Conservation (phyloP, 2,888 invertebrate genomes). For the Limnephilus auricula region DNA sequence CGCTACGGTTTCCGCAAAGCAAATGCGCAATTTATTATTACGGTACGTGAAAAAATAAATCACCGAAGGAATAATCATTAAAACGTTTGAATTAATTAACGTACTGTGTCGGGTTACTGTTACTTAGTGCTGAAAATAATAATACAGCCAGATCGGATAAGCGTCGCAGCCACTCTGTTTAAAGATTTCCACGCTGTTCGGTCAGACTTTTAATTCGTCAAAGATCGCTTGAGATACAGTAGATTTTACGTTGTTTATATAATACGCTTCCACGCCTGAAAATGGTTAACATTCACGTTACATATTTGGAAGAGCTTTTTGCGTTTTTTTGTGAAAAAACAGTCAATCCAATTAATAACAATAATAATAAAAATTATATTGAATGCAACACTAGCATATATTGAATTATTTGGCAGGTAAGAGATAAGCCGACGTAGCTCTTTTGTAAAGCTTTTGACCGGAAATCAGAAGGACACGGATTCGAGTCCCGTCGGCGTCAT, state of each 20-base stretch:
- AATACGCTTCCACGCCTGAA: too few species aligned
- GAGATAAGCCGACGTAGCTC: too few species aligned
- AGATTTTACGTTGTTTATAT: background rate
- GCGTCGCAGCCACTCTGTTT: background rate
- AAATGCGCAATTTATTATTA: background rate
- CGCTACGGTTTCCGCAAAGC: background rate
- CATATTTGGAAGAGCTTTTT: too few species aligned
- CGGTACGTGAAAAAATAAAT: constrained; percentile 24
- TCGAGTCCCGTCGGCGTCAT: too few species aligned
- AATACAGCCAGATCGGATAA: background rate
- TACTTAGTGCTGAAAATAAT: background rate
- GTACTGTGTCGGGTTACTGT: constrained; percentile 14
- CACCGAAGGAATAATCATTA: constrained; percentile 11
- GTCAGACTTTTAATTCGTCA: background rate
- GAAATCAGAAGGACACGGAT: too few species aligned
- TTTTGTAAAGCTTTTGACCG: too few species aligned
- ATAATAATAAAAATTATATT: too few species aligned
- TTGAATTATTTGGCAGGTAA: too few species aligned
- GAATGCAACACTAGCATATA: too few species aligned
- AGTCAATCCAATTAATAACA: too few species aligned
- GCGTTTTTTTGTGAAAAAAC: too few species aligned
- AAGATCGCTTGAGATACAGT: background rate
- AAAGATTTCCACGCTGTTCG: constrained; percentile 4
- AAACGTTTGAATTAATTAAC: constrained; percentile 7
- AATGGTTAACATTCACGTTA: too few species aligned